Conservation (phyloP, 2,888 invertebrate genomes). For the Caprella mutica region DNA sequence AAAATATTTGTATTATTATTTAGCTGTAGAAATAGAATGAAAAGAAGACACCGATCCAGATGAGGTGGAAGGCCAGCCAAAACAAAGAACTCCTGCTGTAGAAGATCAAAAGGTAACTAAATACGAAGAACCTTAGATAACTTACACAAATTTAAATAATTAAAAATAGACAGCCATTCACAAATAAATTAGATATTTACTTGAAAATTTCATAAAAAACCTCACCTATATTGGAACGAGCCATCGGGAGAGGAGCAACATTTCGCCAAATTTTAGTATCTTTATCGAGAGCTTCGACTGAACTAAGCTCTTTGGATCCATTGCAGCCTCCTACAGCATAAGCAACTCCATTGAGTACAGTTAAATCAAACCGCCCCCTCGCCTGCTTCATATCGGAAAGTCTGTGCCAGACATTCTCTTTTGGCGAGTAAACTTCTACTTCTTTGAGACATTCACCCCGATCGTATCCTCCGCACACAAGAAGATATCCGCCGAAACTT, state of each 20-base stretch:
- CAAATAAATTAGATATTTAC: too few species aligned
- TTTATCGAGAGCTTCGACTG: constrained; percentile 54
- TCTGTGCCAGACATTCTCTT: constrained; percentile 55
- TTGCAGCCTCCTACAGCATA: constrained; percentile 73
- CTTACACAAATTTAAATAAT: neutral
- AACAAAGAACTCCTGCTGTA: too few species aligned
- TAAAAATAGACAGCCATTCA: too few species aligned
- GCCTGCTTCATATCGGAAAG: constrained; percentile 60
- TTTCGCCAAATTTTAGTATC: constrained; percentile 45
- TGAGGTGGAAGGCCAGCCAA: too few species aligned
- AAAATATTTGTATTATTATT: too few species aligned
- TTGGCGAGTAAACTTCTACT: constrained; percentile 62
- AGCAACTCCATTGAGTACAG: constrained; percentile 54
- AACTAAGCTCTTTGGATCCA: constrained; percentile 65
- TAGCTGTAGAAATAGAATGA: too few species aligned
- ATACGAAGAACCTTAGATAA: neutral
- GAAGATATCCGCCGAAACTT: constrained; percentile 54
- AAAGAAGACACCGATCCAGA: too few species aligned
- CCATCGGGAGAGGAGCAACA: constrained; percentile 49
- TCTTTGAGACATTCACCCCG: constrained; percentile 66
- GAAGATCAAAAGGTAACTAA: neutral
- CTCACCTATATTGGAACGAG: constrained; percentile 55
- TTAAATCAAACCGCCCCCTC: constrained; percentile 66
- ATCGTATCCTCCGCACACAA: constrained; percentile 78
- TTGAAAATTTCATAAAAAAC: too few species aligned